A percentile compares a stretch with the other conserved stretches of the same genome.
Conservation (phyloP, 2,113 vertebrate genomes). For the Ictidomys tridecemlineatus region DNA sequence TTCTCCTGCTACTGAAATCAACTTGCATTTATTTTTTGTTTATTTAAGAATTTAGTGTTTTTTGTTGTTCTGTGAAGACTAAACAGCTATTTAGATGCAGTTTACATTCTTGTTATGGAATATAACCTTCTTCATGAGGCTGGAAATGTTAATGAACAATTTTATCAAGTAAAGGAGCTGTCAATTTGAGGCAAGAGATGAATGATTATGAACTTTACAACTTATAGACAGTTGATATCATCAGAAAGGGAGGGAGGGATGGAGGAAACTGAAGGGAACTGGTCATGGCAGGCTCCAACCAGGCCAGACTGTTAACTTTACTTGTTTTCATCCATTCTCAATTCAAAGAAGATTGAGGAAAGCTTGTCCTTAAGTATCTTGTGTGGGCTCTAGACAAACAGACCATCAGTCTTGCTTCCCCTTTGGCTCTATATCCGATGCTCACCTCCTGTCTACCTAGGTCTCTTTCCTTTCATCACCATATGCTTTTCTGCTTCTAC, state of each 20-base stretch:
- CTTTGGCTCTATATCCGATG: neutral
- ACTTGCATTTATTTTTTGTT: slow-evolving; percentile 13
- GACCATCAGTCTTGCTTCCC: neutral
- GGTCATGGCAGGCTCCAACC: neutral
- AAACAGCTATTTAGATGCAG: slow-evolving; percentile 34
- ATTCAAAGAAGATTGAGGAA: neutral
- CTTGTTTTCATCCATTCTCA: neutral
- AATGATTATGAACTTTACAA: neutral
- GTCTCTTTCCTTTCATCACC: neutral
- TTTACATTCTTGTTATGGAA: slow-evolving; percentile 22
- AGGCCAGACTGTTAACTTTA: neutral
- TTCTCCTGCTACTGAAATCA: neutral
- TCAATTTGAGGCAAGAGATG: neutral
- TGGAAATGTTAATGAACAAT: slow-evolving; percentile 39
- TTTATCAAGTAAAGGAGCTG: neutral
- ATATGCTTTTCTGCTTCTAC: neutral
- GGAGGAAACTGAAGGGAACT: neutral
- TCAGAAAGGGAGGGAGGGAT: neutral
- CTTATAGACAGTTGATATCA: neutral
- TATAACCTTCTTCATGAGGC: neutral
- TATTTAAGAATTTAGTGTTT: slow-evolving; percentile 42
- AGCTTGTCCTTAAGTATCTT: neutral
- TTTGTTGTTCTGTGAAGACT: slow-evolving; percentile 3
- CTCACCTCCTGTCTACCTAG: neutral
- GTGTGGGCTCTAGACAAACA: neutral